These are phyloP conservation scores for Parnassius smintheus DNA, from an alignment of 2,888 invertebrate genomes.

Conservation along the genomic window DNA sequence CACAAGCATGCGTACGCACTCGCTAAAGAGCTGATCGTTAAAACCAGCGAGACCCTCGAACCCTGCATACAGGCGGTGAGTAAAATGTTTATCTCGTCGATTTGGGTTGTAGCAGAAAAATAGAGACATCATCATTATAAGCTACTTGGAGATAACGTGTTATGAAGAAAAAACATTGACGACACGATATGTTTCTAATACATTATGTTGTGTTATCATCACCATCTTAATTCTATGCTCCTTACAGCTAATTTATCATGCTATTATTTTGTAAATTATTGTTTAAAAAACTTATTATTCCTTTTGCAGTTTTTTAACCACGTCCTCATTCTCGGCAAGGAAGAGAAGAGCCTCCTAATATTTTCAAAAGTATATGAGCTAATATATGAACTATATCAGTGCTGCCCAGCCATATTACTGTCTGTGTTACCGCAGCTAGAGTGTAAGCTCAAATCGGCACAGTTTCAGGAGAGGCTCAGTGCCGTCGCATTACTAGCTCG, in stretches of 20 bases:
- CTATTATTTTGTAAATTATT: no score
- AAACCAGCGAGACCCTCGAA: constrained; percentile 95
- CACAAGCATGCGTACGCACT: constrained; percentile 94
- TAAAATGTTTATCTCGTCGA: constrained; percentile 31
- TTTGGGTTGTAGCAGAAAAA: no score
- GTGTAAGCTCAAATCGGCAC: constrained; percentile 95
- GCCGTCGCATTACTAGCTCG: constrained; percentile 94
- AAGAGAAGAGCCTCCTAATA: constrained; percentile 89
- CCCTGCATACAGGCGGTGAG: constrained; percentile 96
- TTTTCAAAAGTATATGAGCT: constrained; percentile 95
- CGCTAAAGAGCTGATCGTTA: constrained; percentile 94
- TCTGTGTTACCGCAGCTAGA: constrained; percentile 96
- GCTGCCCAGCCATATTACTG: constrained; percentile 91
- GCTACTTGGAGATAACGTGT: no score
- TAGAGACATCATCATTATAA: no score
- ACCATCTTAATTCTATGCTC: no score
- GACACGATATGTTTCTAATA: no score
- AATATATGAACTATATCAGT: constrained; percentile 97
- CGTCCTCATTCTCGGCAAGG: constrained; percentile 95
- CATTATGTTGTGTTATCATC: no score
- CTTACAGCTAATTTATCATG: no score
- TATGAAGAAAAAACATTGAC: no score
- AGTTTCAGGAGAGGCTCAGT: constrained; percentile 91
- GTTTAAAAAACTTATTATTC: constrained; percentile 18
- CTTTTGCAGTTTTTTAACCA: constrained; percentile 94